These are phyloP conservation scores for Virgularia gustaviana DNA, from an alignment of 92 coral and sea anemone genomes.

Conservation along the genomic window DNA sequence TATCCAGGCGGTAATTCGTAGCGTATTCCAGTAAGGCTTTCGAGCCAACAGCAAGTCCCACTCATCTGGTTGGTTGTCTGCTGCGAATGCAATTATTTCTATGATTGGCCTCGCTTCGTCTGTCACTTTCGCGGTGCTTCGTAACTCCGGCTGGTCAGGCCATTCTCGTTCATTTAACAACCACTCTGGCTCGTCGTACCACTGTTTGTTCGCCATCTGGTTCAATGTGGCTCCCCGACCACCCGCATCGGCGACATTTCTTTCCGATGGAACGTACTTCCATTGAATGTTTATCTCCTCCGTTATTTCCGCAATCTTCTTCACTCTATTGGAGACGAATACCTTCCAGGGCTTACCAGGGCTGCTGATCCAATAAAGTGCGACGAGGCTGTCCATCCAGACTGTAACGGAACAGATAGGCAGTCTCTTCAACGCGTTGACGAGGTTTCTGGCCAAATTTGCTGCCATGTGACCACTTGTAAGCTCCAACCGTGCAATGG, in stretches of 20 bases:
- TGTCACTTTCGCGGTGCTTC: conserved; percentile 1
- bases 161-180: conserved; percentile 34
- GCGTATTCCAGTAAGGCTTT: conserved; percentile 17
- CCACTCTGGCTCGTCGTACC: conserved; percentile 50
- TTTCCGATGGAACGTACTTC: conserved; percentile 37
- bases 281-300: conserved; percentile 13
- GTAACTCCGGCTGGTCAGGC: conserved; percentile 44
- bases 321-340: conserved; percentile 40
- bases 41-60: conserved; percentile 45
- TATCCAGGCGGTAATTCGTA: not conserved
- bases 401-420: conserved; percentile 21
- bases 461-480: conserved; percentile 48
- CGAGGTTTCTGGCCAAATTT: conserved; percentile 15
- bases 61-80: conserved; percentile 40
- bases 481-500: conserved; percentile 57
- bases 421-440: conserved; percentile 22
- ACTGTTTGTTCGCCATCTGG: conserved; percentile 31
- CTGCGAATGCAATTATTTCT: conserved; percentile 1
- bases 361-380: conserved; percentile 40
- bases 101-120: conserved; percentile 18
- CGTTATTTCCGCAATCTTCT: conserved; percentile 46
- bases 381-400: conserved; percentile 50
- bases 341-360: conserved; percentile 39
- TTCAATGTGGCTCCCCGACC: conserved; percentile 47
- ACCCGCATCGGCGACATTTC: conserved; percentile 52